Evolutionary conservation across 2,888 invertebrate genomes (phyloP), one percentile per base, ranked within the genome.

Genomic region (Erebia aethiops): DNA sequence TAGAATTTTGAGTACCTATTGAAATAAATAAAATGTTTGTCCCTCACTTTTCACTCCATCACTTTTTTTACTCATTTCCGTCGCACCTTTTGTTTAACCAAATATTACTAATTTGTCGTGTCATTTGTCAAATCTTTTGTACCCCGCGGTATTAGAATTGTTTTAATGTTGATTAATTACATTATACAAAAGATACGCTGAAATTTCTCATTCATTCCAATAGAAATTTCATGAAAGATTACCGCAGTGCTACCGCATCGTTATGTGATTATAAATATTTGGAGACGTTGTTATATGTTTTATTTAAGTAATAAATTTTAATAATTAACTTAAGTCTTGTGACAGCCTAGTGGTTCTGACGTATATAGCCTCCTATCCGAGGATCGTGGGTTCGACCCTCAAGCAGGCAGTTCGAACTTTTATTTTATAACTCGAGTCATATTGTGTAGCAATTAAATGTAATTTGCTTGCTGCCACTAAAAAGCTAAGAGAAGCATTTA

Each of bases 111-210:
- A 57, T 26, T 57, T 4, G 21, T 57, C 57, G 21, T 26, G 57
- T 26, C 4, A 13, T 26, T 57, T 57, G 60, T 67, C 71, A 57
- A 51, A 71, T 52, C 67, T 64, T 74, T 73, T 71, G 69, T 52
- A 69, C 60, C 66, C 46, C 1, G 9, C 52, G 52, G n/a, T 65
- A 60, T 60, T 52, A 18, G 56, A 64, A 69, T 74, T 74, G 71
- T 73, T 70, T 68, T 67, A 71, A 72, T 72, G 65, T 75, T 71
- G 60, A 74, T 69, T 74, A 75, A 74, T 75, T 72, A 71, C 69
- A 57, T 70, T 62, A 71, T 62, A 71, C 43, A 64, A 72, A 65
- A 67, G 69, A 73, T 56, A 62, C 62, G 46, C 11, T 51, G 16
- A 74, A 71, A 73, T 66, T 75, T 46, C 57, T 71, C 63, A 70